Percentiles rank a stretch among this genome's conserved stretches.
phyloP scores from a whole-genome alignment of 1,140 invertebrate genomes.

The Nebria ingens region DNA sequence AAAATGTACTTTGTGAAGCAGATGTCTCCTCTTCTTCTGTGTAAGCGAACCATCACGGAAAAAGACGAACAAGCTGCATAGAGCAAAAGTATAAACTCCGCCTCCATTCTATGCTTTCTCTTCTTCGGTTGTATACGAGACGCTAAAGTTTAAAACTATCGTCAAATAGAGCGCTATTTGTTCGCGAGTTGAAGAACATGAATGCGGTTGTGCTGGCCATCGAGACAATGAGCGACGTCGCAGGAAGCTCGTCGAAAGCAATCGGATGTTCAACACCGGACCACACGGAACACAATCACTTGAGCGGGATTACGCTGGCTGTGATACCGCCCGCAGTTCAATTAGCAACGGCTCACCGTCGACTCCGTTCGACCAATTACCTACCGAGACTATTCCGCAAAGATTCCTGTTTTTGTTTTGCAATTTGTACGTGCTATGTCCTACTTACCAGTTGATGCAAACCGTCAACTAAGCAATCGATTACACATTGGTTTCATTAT shows the following conservation, averaged over 20 bases:
- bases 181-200: no score
- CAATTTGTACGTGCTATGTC: no score
- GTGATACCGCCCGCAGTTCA: neutral
- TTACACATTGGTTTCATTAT: no score
- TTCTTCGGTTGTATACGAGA: no score
- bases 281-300: neutral
- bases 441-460: no score
- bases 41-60: neutral
- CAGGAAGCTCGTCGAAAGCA: neutral
- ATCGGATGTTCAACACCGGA: neutral
- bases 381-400: no score
- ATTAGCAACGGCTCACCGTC: neutral
- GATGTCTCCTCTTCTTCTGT: constrained; percentile 2
- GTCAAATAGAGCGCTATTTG: neutral
- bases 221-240: neutral
- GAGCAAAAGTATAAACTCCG: neutral
- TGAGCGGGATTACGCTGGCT: neutral
- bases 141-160: neutral
- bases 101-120: no score
- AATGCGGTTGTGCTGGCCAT: no score
- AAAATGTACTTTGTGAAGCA: constrained; percentile 8
- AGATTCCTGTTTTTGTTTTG: no score
- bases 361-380: neutral
- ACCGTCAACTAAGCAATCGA: no score
- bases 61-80: constrained; percentile 4